These are phyloP conservation scores for Holacanthella duospinosa DNA, from an alignment of 2,888 invertebrate genomes.

Conservation along the genomic window DNA sequence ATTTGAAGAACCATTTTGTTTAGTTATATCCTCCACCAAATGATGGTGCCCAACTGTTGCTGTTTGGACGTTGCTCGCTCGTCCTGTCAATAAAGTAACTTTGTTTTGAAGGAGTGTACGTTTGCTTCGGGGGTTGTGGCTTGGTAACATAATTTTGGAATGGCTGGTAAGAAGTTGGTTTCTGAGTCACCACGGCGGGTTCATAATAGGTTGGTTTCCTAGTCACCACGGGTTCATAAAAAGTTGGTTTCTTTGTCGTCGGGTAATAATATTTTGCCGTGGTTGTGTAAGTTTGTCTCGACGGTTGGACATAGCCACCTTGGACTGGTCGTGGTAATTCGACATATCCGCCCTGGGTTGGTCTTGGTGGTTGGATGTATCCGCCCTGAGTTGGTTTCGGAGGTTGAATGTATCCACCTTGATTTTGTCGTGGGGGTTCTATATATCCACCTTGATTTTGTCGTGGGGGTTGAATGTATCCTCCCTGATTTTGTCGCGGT, in stretches of 20 bases:
- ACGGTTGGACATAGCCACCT: not conserved
- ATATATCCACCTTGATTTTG: not conserved
- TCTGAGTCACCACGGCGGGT: not conserved
- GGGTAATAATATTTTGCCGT: not conserved
- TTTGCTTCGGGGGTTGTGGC: not conserved
- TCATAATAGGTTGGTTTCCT: not conserved
- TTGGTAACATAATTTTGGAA: no score
- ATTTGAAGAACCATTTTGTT: no score
- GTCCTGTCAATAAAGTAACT: no score
- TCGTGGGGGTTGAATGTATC: not conserved
- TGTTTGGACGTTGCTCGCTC: not conserved
- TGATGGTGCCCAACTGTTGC: not conserved
- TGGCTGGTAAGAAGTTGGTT: not conserved
- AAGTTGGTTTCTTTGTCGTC: not conserved
- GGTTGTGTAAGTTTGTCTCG: not conserved
- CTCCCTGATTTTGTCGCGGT: not conserved
- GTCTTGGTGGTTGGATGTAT: not conserved
- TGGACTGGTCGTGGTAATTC: not conserved
- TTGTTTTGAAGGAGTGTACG: not conserved
- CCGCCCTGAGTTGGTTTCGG: not conserved
- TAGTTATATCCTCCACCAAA: not conserved
- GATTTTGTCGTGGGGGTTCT: not conserved
- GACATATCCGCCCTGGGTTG: not conserved
- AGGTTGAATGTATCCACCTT: not conserved
- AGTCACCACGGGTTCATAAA: not conserved